Evolutionary conservation across 2,113 vertebrate species (phyloP).

Genomic region (Oxyura jamaicensis): DNA sequence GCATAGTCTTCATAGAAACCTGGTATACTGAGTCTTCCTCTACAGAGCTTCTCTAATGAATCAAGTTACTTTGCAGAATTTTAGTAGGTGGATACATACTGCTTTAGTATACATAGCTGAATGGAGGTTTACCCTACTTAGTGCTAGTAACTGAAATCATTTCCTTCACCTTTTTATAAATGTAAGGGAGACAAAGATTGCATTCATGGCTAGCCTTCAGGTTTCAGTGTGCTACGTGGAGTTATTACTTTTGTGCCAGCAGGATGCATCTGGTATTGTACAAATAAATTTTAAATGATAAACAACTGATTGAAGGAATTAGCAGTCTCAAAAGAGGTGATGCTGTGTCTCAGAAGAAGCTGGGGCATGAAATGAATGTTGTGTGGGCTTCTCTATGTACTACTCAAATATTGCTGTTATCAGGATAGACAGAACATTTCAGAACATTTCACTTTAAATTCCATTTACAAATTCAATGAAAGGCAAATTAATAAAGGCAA

Average conservation of each 20-base stretch:
- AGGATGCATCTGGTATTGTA: not conserved
- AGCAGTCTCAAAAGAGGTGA: not conserved
- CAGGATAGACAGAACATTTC: not conserved
- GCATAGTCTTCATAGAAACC: not conserved
- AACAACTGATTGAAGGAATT: not conserved
- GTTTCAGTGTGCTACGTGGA: not conserved
- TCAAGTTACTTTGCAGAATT: not conserved
- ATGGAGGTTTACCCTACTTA: not conserved
- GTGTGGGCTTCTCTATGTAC: not conserved
- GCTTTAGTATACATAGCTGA: not conserved
- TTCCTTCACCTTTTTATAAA: not conserved
- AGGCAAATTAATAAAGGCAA: not conserved
- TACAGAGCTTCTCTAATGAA: not conserved
- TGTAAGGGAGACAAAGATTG: not conserved
- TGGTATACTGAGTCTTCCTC: not conserved
- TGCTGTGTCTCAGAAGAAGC: not conserved
- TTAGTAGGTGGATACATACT: not conserved
- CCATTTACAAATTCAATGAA: not conserved
- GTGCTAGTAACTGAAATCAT: not conserved
- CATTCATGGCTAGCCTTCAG: not conserved
- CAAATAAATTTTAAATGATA: not conserved
- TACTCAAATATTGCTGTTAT: not conserved
- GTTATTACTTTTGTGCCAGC: not conserved
- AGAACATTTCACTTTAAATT: not conserved
- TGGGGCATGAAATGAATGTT: not conserved